phyloP scores from a whole-genome alignment of 2,113 vertebrate genomes.

The Anolis carolinensis region DNA sequence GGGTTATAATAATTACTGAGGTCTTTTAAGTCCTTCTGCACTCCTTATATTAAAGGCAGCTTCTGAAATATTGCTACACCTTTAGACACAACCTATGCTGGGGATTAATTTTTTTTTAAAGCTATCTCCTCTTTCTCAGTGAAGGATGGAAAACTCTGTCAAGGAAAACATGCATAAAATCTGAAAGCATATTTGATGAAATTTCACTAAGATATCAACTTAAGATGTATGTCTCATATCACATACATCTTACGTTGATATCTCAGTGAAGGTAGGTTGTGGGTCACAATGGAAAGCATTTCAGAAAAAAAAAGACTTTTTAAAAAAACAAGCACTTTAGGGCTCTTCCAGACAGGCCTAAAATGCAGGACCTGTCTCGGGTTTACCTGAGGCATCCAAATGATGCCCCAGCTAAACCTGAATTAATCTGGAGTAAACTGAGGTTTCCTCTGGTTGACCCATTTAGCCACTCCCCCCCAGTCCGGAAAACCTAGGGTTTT shows the following conservation, averaged over 20 bases:
- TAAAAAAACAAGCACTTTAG: too few relatives aligned
- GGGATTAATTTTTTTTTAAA: neutral
- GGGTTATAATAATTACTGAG: neutral
- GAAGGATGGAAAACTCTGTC: conserved; percentile 6
- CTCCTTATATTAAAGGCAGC: conserved; percentile 1
- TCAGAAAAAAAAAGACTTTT: too few relatives aligned
- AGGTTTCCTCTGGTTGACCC: too few relatives aligned
- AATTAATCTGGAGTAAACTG: too few relatives aligned
- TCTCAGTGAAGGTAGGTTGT: neutral
- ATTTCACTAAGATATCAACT: conserved; percentile 29
- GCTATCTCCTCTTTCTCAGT: conserved; percentile 8
- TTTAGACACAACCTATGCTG: neutral
- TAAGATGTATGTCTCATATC: conserved; percentile 4
- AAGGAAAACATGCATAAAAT: conserved; percentile 36
- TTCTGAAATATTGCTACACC: conserved; percentile 18
- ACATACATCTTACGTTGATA: neutral
- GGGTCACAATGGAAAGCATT: neutral
- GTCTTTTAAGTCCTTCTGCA: fast-evolving
- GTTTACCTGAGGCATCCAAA: too few relatives aligned
- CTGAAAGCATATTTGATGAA: conserved; percentile 25
- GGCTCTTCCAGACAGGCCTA: too few relatives aligned
- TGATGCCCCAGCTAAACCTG: too few relatives aligned
- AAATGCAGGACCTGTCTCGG: too few relatives aligned
- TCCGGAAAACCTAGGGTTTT: too few relatives aligned
- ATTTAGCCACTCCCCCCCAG: too few relatives aligned